Percentiles rank a stretch among this genome's conserved stretches.
Evolutionary conservation across 1,140 invertebrate species (phyloP).

Genomic region (Conopomorpha cramerella): DNA sequence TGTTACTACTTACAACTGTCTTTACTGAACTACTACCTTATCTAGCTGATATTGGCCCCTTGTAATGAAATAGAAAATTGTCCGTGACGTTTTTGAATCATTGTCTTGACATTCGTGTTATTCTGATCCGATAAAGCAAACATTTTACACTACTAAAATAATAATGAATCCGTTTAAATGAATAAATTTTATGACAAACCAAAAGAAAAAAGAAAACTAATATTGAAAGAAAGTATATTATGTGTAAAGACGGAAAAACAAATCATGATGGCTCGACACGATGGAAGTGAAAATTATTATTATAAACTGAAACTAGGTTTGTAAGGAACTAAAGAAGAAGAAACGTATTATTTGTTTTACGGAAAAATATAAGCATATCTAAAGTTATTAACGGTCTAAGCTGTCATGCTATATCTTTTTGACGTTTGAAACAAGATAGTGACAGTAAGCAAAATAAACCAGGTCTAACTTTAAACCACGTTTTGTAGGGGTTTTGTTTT

Average conservation of each 20-base stretch:
- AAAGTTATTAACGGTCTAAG: too few relatives aligned
- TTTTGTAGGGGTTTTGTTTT: too few relatives aligned
- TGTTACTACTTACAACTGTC: not conserved
- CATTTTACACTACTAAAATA: not conserved
- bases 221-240: conserved; percentile 1
- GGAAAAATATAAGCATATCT: too few relatives aligned
- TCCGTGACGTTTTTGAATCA: not conserved
- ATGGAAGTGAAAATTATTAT: not conserved
- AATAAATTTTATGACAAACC: not conserved
- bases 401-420: too few relatives aligned
- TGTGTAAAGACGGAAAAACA: not conserved
- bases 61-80: not conserved
- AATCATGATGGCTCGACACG: conserved; percentile 1
- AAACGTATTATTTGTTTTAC: not conserved
- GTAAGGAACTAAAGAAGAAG: too few relatives aligned
- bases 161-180: not conserved
- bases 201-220: not conserved
- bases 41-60: not conserved
- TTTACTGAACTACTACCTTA: not conserved
- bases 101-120: not conserved
- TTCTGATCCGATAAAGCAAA: not conserved
- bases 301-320: too few relatives aligned
- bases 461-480: not conserved
- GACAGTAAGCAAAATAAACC: not conserved
- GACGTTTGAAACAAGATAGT: too few relatives aligned